Conservation (phyloP, 2,888 invertebrate species). For the Ashinkailepas kermadecensis region DNA sequence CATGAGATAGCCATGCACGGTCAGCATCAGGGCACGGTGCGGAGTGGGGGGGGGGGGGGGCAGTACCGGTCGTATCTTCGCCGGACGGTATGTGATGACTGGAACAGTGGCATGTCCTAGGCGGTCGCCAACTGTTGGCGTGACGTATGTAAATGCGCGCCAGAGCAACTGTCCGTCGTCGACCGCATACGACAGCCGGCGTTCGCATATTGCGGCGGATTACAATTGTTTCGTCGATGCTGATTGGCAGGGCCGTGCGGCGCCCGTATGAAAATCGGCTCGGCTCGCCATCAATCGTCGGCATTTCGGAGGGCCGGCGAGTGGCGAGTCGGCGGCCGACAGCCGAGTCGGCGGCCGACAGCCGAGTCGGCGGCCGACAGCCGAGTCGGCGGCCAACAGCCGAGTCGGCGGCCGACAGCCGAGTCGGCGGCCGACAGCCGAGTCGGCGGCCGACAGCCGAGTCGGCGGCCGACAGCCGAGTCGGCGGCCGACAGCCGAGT, state of each 20-base stretch:
- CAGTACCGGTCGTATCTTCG: too few relatives aligned
- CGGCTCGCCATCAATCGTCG: not conserved
- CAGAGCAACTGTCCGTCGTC: not conserved
- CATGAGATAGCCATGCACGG: too few relatives aligned
- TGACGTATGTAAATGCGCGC: not conserved
- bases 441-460: too few relatives aligned
- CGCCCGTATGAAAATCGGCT: not conserved
- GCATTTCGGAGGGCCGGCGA: not conserved
- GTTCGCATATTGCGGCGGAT: not conserved
- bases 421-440: too few relatives aligned
- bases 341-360: not conserved
- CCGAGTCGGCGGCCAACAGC: too few relatives aligned
- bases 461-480: too few relatives aligned
- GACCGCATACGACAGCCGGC: not conserved
- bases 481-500: too few relatives aligned
- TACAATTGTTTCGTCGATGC: not conserved
- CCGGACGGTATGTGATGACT: too few relatives aligned
- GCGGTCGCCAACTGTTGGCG: not conserved
- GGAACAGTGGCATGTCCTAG: not conserved
- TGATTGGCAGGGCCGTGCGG: not conserved
- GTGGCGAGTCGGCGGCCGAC: not conserved
- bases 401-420: too few relatives aligned
- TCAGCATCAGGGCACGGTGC: too few relatives aligned
- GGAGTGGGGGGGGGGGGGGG: too few relatives aligned
- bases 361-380: too few relatives aligned